Percentiles rank a stretch among this genome's conserved stretches.
phyloP scores from a whole-genome alignment of 2,797 vertebrate species.

The Pseudochromis fuscus region DNA sequence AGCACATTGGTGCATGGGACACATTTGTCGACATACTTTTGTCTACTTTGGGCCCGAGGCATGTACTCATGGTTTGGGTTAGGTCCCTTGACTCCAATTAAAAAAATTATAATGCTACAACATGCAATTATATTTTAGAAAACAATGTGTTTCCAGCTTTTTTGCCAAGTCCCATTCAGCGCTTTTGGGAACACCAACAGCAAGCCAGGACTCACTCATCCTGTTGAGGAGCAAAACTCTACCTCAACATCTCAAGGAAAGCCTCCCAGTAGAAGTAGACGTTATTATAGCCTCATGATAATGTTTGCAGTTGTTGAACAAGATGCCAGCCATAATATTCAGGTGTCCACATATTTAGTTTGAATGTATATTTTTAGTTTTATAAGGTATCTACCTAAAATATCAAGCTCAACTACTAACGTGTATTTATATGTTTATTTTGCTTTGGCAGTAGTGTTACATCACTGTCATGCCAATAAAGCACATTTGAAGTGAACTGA shows the following conservation, averaged over 20 bases:
- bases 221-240: neutral
- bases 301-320: neutral
- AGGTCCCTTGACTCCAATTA: neutral
- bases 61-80: neutral
- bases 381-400: neutral
- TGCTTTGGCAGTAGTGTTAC: slow-evolving; percentile 11
- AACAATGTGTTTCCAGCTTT: too few relatives aligned
- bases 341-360: neutral
- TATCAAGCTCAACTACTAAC: neutral
- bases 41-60: neutral
- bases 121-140: neutral
- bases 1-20: too few relatives aligned
- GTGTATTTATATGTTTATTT: slow-evolving; percentile 33
- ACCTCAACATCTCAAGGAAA: neutral
- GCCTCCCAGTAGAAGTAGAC: neutral
- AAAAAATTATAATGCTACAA: neutral
- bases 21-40: neutral
- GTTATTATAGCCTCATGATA: neutral
- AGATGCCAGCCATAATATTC: neutral
- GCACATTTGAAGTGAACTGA: slow-evolving; percentile 38
- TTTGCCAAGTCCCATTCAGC: neutral
- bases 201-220: neutral
- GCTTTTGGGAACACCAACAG: neutral
- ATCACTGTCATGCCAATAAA: slow-evolving; percentile 22
- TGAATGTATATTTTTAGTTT: neutral